Base-by-base conservation (phyloP, 2,888 invertebrate genomes). In the Ephialtes manifestator region DNA sequence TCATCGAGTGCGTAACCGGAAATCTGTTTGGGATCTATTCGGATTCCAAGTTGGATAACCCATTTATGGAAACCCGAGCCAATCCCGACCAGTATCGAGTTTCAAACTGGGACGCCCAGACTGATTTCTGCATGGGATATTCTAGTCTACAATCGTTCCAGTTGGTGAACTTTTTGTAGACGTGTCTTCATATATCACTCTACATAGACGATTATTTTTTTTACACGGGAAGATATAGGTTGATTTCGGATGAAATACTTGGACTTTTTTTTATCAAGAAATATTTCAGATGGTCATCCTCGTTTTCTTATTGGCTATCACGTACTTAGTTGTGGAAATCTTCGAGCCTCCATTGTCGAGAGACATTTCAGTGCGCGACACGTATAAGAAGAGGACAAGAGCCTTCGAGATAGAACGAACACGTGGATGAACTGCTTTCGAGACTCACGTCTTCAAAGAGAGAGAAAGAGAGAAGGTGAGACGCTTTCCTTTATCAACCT, bases 401-500 rank as follows among this genome's bases (percentile, higher is more conserved):
- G 20, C 28, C 55, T 55, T 4, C 70, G 71, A 75, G 86, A 83
- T 81, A 81, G 84, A 87, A 43, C 55, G 65, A 58, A 46, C 72
- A 46, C 51, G 75, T 55, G 65, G 81, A 65, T 65, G 58, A 67
- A 71, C 35, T 43, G 58, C 71, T 65, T 65, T 76, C 48, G 60
- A 51, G 53, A 76, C 63, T 71, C 71, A 65, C 63, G 78, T 55
- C 51, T 51, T 83, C 70, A 70, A 75, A 13, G 67, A 75, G 51
- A n/a, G 18, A 8, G 51, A 18, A 18, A 18, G 20, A 74, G 46
- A 20, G 18, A 31, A 53, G 15, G 70, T 51, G 39, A 76, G 63
- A 76, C 46, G 86, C 86, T 89, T 90, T 85, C 88, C 89, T 91
- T 90, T 90, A 91, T 90, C 89, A 90, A 88, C 87, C 51, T 53